Conservation (phyloP, 2,888 invertebrate genomes). For the Dryocosmus kuriphilus region DNA sequence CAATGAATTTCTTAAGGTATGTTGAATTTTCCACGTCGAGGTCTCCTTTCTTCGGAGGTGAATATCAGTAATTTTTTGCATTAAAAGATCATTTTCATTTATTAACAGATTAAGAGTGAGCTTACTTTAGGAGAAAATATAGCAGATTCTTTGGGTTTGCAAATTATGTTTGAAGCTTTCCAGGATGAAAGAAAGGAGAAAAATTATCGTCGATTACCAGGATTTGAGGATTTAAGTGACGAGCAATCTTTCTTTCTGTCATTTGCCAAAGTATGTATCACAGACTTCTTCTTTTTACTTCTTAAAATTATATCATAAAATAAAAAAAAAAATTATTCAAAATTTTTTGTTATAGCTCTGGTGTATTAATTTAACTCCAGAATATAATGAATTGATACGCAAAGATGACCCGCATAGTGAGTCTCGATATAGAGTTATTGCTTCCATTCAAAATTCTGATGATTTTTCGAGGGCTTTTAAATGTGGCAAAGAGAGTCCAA, state of each 20-base stretch:
- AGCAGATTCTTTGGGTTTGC: slow-evolving; percentile 45
- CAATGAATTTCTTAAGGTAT: background rate
- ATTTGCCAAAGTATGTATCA: slow-evolving; percentile 71
- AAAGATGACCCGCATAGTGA: background rate
- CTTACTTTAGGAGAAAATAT: slow-evolving; percentile 48
- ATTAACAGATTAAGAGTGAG: background rate
- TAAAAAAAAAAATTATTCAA: no score
- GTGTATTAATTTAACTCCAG: slow-evolving; percentile 6
- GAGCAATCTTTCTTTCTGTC: slow-evolving; percentile 76
- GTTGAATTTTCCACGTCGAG: no score
- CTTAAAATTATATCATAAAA: no score
- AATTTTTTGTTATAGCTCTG: background rate
- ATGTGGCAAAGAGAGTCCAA: background rate
- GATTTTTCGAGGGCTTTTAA: slow-evolving; percentile 14
- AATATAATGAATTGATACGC: background rate
- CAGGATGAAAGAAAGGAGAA: slow-evolving; percentile 50
- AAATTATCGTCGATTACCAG: slow-evolving; percentile 67
- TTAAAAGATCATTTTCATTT: background rate
- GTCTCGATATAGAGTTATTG: background rate
- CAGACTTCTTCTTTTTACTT: no score
- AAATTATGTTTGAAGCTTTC: slow-evolving; percentile 38
- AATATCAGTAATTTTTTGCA: background rate
- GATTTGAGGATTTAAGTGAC: slow-evolving; percentile 68
- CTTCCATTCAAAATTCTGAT: slow-evolving; percentile 24
- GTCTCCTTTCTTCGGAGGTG: no score